Percentiles rank a stretch among this genome's conserved stretches.
Evolutionary conservation across 1,140 invertebrate genomes (phyloP).

Genomic region (Penaeus japonicus): DNA sequence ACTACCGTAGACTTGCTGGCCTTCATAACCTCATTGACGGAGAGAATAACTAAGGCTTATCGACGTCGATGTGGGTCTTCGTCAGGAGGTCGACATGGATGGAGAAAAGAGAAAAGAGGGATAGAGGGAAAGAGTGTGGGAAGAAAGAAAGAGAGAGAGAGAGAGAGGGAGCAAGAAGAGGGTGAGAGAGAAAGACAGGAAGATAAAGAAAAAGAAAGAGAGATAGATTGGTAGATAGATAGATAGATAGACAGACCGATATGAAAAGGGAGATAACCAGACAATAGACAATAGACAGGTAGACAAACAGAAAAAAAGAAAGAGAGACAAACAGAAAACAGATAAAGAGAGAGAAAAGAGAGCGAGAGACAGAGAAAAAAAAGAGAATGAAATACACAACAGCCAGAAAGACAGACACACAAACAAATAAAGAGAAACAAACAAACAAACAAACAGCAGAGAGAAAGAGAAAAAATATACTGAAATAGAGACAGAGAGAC

Average conservation of each 20-base stretch:
- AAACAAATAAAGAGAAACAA: too few species aligned
- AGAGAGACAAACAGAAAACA: background rate
- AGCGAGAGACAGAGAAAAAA: too few species aligned
- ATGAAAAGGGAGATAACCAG: background rate
- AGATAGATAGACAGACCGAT: background rate
- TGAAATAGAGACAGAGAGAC: too few species aligned
- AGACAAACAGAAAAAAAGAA: background rate
- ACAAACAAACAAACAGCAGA: too few species aligned
- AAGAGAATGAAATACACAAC: too few species aligned
- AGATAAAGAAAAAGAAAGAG: background rate
- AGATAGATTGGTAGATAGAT: background rate
- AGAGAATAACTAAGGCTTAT: slow-evolving; percentile 21
- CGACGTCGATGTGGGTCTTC: too few species aligned
- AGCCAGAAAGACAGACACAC: too few species aligned
- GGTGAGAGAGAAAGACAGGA: background rate
- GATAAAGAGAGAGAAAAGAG: too few species aligned
- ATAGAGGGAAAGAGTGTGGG: background rate
- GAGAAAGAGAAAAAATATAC: too few species aligned
- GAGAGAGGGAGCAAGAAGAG: background rate
- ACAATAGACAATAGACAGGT: too few species aligned
- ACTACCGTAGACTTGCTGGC: slow-evolving; percentile 38
- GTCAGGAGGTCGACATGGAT: background rate
- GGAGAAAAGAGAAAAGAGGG: background rate
- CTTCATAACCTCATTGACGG: background rate
- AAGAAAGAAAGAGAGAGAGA: background rate